Base-by-base conservation (phyloP, 1,140 invertebrate species). In the Ips typographus region DNA sequence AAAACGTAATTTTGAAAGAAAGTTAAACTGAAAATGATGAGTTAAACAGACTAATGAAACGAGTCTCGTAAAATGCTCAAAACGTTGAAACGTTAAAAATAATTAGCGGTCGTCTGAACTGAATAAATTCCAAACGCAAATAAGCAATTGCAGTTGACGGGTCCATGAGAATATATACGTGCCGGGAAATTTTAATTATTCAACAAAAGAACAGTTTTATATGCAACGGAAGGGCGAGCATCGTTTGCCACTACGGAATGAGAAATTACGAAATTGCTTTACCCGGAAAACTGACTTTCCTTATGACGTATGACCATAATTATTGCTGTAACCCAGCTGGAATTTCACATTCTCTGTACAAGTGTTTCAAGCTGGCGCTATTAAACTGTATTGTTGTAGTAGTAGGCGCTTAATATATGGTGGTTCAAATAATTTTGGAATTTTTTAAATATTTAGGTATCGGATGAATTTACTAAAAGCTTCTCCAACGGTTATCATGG, bases 401-500 rank as follows among this genome's bases (percentile, higher is more conserved):
- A 22, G 0, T 22, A 22, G 22, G 22, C 22, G 22, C 22, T 22
- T 22, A 22, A 22, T 22, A 22, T 22, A 22, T 22, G 22, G 22
- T 22, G 22, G 22, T 22, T 22, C 22, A 22, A 22, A 22, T 22
- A 22, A 22, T 22, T 22, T 22, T 22, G 22, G 22, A 47, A 1
- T 47, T 47, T n/a, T 36, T 70, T 41, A 41, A n/a, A 74, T 55
- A 71, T 76, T 7, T 56, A 80, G 79, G 78, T 79, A 3, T 70
- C 69, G 22, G 79, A 80, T 55, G 67, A 47, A 4, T 52, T 79
- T 38, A 80, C 78, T 4, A 77, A 77, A 72, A 75, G 75, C 1
- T 80, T 77, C 61, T 78, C 78, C 0, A 79, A 79, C 66, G 78
- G 78, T 7, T 49, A 76, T 4, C 76, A 79, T 56, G 77, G 77